phyloP scores from a whole-genome alignment of 2,113 vertebrate genomes.

The Siphamia tubifer region DNA sequence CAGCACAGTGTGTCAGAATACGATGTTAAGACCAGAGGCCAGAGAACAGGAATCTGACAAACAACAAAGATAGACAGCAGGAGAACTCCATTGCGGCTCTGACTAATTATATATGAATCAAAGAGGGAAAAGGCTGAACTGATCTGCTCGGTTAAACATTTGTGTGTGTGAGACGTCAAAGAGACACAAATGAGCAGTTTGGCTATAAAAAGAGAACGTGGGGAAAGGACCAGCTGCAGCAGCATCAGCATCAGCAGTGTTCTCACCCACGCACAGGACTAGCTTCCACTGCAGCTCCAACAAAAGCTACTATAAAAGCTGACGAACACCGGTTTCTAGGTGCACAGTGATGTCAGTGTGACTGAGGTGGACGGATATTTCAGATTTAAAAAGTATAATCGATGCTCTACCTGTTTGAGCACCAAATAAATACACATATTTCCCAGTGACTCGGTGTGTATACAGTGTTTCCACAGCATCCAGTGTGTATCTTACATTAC shows the following conservation, averaged over 20 bases:
- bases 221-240: constrained; percentile 69
- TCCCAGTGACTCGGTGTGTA: background rate
- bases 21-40: background rate
- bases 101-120: constrained; percentile 58
- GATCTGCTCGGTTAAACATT: constrained; percentile 10
- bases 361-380: background rate
- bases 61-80: constrained; percentile 34
- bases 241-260: constrained; percentile 24
- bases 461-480: background rate
- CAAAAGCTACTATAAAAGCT: constrained; percentile 5
- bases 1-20: background rate
- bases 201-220: constrained; percentile 70
- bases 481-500: background rate
- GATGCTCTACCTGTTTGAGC: background rate
- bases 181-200: constrained; percentile 73
- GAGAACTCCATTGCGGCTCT: constrained; percentile 5
- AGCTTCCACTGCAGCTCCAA: constrained; percentile 42
- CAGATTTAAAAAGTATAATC: background rate
- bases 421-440: background rate
- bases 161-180: constrained; percentile 63
- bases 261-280: constrained; percentile 64
- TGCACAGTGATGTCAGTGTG: background rate
- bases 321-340: background rate
- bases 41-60: constrained; percentile 26
- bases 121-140: constrained; percentile 18